phyloP scores from a whole-genome alignment of 2,797 vertebrate species.

The Chromobotia macracanthus region DNA sequence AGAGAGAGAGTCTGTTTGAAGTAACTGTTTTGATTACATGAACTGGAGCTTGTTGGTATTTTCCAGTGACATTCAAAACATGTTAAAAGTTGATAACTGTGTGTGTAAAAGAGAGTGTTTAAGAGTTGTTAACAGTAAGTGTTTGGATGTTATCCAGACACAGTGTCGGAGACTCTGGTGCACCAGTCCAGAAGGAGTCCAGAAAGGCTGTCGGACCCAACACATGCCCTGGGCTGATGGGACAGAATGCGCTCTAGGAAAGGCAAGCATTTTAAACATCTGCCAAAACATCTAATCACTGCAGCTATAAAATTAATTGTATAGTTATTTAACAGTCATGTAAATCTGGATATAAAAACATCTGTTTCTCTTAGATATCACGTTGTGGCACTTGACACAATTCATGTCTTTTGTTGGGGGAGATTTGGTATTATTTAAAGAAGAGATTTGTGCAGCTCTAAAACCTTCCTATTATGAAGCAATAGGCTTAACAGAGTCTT shows the following conservation, averaged over 20 bases:
- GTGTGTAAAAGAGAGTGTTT: conserved; percentile 17
- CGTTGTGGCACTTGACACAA: neutral
- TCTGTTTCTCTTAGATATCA: neutral
- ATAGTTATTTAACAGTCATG: neutral
- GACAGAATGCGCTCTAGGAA: conserved; percentile 92
- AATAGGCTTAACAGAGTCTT: conserved; percentile 51
- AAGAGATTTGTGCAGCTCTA: conserved; percentile 50
- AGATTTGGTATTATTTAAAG: conserved; percentile 43
- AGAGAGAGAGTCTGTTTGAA: too few species aligned
- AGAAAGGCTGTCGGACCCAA: conserved; percentile 94
- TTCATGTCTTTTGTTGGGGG: conserved; percentile 36
- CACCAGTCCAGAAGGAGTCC: conserved; percentile 88
- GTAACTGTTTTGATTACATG: neutral
- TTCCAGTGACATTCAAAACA: conserved; percentile 38
- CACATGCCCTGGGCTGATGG: conserved; percentile 99
- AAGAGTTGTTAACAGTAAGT: conserved; percentile 26
- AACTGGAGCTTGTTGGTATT: conserved; percentile 25
- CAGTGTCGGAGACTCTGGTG: conserved; percentile 97
- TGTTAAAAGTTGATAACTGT: conserved; percentile 21
- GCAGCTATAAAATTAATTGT: neutral
- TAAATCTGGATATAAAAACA: neutral
- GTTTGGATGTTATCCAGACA: conserved; percentile 76
- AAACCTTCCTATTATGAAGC: conserved; percentile 43
- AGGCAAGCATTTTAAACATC: conserved; percentile 76
- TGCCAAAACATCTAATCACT: neutral